Evolutionary conservation across 2,113 vertebrate species (phyloP).

Genomic region (Osmerus mordax): DNA sequence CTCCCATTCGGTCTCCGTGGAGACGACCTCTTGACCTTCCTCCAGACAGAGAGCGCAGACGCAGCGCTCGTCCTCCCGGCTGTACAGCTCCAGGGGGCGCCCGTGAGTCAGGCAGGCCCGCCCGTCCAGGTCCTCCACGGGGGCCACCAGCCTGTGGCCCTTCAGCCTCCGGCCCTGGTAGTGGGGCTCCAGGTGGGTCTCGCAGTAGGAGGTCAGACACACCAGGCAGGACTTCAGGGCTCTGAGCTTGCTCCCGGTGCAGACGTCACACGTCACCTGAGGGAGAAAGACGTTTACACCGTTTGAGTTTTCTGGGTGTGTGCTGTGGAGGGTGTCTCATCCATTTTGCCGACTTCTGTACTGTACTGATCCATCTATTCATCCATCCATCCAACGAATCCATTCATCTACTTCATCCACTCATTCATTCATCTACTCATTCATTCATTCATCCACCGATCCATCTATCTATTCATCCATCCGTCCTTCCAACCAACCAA

Average conservation of each 20-base stretch:
- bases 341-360: too few relatives aligned
- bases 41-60: conserved; percentile 84
- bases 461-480: too few relatives aligned
- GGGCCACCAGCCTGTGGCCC: conserved; percentile 83
- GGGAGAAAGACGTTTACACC: too few relatives aligned
- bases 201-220: conserved; percentile 86
- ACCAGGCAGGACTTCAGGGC: conserved; percentile 87
- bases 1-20: conserved; percentile 49
- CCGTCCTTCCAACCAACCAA: too few relatives aligned
- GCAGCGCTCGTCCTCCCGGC: conserved; percentile 71
- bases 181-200: conserved; percentile 81
- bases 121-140: conserved; percentile 80
- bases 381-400: too few relatives aligned
- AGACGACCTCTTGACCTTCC: conserved; percentile 35
- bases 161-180: conserved; percentile 73
- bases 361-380: too few relatives aligned
- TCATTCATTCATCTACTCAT: too few relatives aligned
- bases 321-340: too few relatives aligned
- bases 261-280: conserved; percentile 61
- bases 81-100: conserved; percentile 89
- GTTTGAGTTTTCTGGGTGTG: too few relatives aligned
- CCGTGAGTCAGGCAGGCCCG: conserved; percentile 82
- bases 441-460: too few relatives aligned
- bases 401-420: too few relatives aligned
- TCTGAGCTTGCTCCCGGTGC: conserved; percentile 73